A percentile compares a stretch with the other conserved stretches of the same genome.
Conservation (phyloP, 2,888 invertebrate species). For the Petrolisthes manimaculis region DNA sequence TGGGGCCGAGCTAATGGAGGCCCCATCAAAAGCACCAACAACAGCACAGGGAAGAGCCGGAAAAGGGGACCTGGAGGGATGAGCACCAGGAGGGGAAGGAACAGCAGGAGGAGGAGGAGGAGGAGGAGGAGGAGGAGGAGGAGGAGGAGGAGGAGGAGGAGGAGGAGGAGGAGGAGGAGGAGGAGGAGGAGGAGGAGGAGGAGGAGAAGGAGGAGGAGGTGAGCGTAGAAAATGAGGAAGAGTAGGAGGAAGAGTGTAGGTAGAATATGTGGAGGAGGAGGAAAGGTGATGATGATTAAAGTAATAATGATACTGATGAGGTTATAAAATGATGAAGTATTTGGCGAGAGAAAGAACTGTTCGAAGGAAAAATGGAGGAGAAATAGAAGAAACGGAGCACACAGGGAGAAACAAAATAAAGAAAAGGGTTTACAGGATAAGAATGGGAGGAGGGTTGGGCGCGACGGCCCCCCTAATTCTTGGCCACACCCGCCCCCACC, state of each 20-base stretch:
- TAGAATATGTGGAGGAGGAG: neutral
- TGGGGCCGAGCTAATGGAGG: neutral
- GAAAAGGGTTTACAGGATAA: neutral
- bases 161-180: slow-evolving; percentile 8
- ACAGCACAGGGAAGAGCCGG: neutral
- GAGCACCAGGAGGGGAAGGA: neutral
- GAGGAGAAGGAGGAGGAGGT: neutral
- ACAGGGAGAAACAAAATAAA: too few species aligned
- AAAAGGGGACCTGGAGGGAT: neutral
- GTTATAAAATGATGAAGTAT: slow-evolving; percentile 25
- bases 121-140: neutral
- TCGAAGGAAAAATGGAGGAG: slow-evolving; percentile 1
- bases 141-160: neutral
- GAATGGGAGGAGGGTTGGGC: neutral
- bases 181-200: neutral
- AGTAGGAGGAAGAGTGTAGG: slow-evolving; percentile 7
- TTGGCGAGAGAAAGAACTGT: slow-evolving; percentile 2
- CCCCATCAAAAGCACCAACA: neutral
- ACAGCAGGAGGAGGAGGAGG: slow-evolving; percentile 8
- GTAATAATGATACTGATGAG: slow-evolving; percentile 18
- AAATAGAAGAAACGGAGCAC: neutral
- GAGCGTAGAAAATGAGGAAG: slow-evolving; percentile 7
- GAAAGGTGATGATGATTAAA: slow-evolving; percentile 1
- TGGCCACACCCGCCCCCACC: slow-evolving; percentile 51
- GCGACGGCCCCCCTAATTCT: too few species aligned